A percentile compares a stretch with the other conserved stretches of the same genome.
Conservation (phyloP, 2,113 vertebrate genomes). For the Baryphthengus martii region DNA sequence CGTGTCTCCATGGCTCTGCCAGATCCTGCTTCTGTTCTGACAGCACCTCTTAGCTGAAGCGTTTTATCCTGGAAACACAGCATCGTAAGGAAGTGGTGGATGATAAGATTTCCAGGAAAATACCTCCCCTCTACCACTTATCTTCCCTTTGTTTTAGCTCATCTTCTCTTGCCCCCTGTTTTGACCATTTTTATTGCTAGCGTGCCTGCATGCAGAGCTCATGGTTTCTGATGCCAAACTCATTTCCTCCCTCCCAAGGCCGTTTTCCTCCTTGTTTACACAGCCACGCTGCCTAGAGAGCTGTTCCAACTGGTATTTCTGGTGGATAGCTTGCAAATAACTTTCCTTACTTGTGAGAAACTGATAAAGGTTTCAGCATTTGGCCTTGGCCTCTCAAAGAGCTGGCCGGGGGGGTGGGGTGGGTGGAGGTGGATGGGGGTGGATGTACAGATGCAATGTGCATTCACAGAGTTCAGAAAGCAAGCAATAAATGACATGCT, state of each 20-base stretch:
- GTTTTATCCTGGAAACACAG: neutral
- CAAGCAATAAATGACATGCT: neutral
- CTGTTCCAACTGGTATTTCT: slow-evolving; percentile 14
- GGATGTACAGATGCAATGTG: neutral
- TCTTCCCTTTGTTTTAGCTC: neutral
- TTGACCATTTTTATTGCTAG: neutral
- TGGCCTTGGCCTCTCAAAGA: neutral
- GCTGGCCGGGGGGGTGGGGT: too few species aligned
- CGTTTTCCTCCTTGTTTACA: slow-evolving; percentile 47
- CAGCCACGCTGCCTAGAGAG: neutral
- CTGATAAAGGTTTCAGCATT: neutral
- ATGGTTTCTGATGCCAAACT: neutral
- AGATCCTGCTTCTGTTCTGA: neutral
- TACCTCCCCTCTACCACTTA: neutral
- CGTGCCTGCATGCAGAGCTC: neutral
- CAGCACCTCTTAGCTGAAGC: neutral
- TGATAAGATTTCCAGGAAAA: neutral
- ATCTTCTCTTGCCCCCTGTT: neutral
- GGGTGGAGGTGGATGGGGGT: too few species aligned
- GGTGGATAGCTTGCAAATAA: neutral
- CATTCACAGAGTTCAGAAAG: neutral
- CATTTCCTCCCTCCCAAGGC: slow-evolving; percentile 28
- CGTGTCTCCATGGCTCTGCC: neutral
- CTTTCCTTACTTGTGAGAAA: neutral
- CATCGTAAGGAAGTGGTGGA: neutral